Evolutionary conservation across 1,140 invertebrate species (phyloP), one percentile per base, ranked within the genome.

Genomic region (Drosophila orosa): DNA sequence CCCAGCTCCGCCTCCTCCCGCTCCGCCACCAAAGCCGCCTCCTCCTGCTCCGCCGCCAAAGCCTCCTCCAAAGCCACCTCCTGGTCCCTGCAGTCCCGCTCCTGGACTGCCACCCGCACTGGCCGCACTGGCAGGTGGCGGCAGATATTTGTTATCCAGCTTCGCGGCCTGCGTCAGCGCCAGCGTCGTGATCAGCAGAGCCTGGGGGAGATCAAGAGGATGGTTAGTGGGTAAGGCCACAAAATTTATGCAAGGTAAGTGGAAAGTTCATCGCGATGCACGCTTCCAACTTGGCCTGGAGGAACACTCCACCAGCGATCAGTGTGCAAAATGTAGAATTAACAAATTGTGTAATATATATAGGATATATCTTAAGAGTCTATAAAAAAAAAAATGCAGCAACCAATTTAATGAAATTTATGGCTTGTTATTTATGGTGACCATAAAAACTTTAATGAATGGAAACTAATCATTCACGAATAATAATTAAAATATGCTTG

Each of bases 111-210:
- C 84, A 50, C 90, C 77, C 17, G 81, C 77, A 27, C 73, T 86
- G 19, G 86, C 83, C 12, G 91, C 91, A 78, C 75, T 87, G 22
- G 89, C 80, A 1, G 90, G 89, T 13, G 92, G 92, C 2, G 92
- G 92, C 37, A 93, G 75, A 59, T 93, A 93, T 67, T 91, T 93
- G 67, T 92, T 93, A 54, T 93, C 92, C 39, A 93, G 72, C 35
- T 90, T 91, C 13, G 91, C 92, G 48, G 85, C 77, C 37, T 84
- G 71, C 55, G 90, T 66, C 29, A 80, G 75, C 67, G 83, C 71
- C 59, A 81, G 33, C 40, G 79, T 71, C 52, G 68, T 47, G 42
- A 91, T 47, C 72, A 87, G 22, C 91, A 89, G 66, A 83, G 75
- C 89, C 92, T 85, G 45, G 74, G 86, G 74, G 5, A 71, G 39